phyloP scores from a whole-genome alignment of 2,113 vertebrate species.

The Mesocricetus auratus region DNA sequence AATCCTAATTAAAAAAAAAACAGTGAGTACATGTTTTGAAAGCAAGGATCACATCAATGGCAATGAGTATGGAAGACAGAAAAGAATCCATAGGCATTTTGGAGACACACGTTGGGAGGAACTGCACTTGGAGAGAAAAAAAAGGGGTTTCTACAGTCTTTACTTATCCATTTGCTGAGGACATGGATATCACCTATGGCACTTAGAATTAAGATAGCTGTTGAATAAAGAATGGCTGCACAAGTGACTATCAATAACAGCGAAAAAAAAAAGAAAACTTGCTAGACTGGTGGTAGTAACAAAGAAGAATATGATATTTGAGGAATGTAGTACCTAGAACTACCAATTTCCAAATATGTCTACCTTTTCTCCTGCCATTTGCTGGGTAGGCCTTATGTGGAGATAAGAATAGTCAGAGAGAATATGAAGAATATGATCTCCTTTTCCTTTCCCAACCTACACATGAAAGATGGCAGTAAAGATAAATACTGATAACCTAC shows the following conservation, averaged over 20 bases:
- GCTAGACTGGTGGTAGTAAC: no score
- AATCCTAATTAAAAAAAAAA: not conserved
- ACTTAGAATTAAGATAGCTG: not conserved
- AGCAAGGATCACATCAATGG: not conserved
- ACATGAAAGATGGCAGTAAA: no score
- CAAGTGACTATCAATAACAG: not conserved
- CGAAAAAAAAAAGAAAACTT: not conserved
- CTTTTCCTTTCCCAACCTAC: not conserved
- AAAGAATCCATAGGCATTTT: not conserved
- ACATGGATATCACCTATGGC: not conserved
- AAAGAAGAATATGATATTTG: not conserved
- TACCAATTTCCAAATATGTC: not conserved
- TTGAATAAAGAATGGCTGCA: not conserved
- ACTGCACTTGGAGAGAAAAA: no score
- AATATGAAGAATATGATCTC: not conserved
- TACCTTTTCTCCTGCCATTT: not conserved
- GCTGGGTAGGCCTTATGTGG: rapidly evolving
- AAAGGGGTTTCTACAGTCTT: not conserved
- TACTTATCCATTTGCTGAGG: rapidly evolving
- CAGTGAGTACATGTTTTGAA: not conserved
- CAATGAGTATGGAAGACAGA: not conserved
- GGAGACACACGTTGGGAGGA: not conserved
- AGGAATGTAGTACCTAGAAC: not conserved
- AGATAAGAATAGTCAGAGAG: not conserved
- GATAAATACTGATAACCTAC: not conserved